phyloP scores from a whole-genome alignment of 2,113 vertebrate species.

The Trogon melanurus region DNA sequence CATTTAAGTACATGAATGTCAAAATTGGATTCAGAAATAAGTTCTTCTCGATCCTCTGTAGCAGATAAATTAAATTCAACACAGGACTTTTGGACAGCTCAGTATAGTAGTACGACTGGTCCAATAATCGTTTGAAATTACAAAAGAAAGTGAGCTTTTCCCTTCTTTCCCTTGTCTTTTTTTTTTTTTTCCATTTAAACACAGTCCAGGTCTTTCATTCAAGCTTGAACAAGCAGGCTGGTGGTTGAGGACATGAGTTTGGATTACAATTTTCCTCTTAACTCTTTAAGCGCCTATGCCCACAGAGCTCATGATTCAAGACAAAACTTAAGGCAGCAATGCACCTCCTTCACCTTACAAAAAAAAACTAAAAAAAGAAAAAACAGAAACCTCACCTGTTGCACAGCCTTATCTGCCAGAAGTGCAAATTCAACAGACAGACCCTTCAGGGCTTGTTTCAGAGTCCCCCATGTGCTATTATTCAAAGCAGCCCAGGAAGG shows the following conservation, averaged over 20 bases:
- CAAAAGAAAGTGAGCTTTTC: not conserved
- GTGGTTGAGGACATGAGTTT: not conserved
- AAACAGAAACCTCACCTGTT: conserved; percentile 82
- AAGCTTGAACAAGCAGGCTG: not conserved
- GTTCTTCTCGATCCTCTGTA: not conserved
- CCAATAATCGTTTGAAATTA: not conserved
- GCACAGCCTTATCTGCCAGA: conserved; percentile 91
- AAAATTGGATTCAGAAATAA: not conserved
- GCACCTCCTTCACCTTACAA: not conserved
- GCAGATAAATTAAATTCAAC: not conserved
- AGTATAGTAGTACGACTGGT: not conserved
- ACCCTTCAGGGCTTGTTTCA: conserved; percentile 90
- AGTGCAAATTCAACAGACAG: conserved; percentile 92
- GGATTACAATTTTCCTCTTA: not conserved
- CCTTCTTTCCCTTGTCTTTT: not conserved
- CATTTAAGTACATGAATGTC: not conserved
- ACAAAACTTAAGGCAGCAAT: not conserved
- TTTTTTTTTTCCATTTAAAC: not conserved
- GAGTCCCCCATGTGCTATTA: conserved; percentile 85
- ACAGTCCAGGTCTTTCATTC: not conserved
- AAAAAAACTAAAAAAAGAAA: fast-evolving
- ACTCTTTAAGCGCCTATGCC: not conserved
- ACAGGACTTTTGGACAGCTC: not conserved
- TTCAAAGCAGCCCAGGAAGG: conserved; percentile 85
- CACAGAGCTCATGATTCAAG: not conserved